Evolutionary conservation across 1,140 invertebrate genomes (phyloP).

Genomic region (Capitella teleta): DNA sequence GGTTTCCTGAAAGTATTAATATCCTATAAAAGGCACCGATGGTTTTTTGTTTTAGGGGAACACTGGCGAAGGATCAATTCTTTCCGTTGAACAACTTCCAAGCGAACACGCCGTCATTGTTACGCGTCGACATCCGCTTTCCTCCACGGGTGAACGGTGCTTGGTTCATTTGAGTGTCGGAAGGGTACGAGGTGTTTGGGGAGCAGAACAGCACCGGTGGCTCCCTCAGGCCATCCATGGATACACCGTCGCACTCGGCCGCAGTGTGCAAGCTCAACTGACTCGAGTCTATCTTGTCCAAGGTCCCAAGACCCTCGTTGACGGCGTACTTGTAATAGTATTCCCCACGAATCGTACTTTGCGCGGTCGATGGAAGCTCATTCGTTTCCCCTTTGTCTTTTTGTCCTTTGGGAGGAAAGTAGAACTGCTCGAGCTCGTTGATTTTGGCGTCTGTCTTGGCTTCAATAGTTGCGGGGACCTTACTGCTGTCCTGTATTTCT

Average conservation of each 20-base stretch:
- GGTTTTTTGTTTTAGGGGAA: too few species aligned
- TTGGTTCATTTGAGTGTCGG: background rate
- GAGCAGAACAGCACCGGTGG: background rate
- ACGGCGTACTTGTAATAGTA: constrained; percentile 1
- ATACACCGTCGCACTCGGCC: background rate
- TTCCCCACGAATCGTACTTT: background rate
- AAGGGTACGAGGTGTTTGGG: background rate
- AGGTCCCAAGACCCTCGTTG: background rate
- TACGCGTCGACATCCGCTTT: background rate
- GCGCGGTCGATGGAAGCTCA: too few species aligned
- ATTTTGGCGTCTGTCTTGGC: background rate
- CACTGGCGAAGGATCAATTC: too few species aligned
- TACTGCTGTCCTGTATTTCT: background rate
- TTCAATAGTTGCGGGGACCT: background rate
- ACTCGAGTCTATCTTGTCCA: background rate
- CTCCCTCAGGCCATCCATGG: background rate
- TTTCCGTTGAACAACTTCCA: constrained; percentile 1
- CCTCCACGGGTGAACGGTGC: background rate
- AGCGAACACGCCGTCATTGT: background rate
- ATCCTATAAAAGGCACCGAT: too few species aligned
- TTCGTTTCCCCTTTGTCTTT: too few species aligned
- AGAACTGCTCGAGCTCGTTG: background rate
- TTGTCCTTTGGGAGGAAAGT: too few species aligned
- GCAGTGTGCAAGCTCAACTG: background rate
- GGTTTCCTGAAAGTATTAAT: too few species aligned